phyloP scores from a whole-genome alignment of 1,140 invertebrate species.

The Rhagoletis pomonella region DNA sequence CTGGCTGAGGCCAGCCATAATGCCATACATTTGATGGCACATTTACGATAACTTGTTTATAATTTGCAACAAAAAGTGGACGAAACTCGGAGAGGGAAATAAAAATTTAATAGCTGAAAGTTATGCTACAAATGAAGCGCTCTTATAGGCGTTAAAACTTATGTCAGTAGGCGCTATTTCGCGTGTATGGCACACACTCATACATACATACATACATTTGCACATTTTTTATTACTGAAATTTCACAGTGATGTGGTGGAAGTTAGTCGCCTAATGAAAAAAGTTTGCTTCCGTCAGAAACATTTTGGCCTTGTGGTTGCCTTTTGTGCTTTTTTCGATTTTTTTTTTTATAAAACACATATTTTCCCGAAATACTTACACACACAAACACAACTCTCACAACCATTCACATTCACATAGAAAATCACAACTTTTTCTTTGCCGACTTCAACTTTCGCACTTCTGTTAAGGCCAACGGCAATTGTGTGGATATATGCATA shows the following conservation, averaged over 20 bases:
- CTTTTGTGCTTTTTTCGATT: not conserved
- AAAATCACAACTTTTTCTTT: conserved; percentile 19
- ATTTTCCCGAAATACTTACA: no score
- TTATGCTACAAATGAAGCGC: not conserved
- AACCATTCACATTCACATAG: no score
- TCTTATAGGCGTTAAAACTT: not conserved
- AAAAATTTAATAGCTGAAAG: not conserved
- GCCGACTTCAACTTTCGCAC: not conserved
- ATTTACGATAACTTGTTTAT: conserved; percentile 41
- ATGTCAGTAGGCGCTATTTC: not conserved
- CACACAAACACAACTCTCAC: no score
- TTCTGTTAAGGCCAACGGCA: conserved; percentile 5
- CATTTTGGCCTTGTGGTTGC: conserved; percentile 4
- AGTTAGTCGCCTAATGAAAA: not conserved
- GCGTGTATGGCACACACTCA: no score
- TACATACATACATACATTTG: no score
- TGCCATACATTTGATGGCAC: conserved; percentile 13
- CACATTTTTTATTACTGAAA: no score
- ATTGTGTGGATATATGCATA: not conserved
- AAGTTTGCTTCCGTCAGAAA: conserved; percentile 17
- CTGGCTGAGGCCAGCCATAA: not conserved
- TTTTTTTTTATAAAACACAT: not conserved
- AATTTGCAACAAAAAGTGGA: conserved; percentile 5
- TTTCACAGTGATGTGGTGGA: no score
- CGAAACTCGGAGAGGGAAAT: not conserved